These are phyloP conservation scores for Actinemys pallida DNA, from an alignment of 2,113 vertebrate species.

Conservation along the genomic window DNA sequence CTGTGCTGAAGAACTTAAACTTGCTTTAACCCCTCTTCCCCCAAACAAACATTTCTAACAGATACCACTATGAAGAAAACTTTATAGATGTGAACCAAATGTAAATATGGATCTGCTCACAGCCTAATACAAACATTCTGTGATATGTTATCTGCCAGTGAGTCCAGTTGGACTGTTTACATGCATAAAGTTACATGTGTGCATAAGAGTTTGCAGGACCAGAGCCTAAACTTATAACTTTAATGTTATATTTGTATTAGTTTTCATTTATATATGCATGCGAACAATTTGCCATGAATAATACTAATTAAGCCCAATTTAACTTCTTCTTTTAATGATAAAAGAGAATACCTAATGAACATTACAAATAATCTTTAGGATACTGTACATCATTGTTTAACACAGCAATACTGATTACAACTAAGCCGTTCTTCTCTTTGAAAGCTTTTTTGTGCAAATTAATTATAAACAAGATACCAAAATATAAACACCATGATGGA, in stretches of 20 bases:
- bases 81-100: neutral
- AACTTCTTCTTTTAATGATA: neutral
- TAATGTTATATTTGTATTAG: neutral
- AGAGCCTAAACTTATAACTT: neutral
- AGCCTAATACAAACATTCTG: neutral
- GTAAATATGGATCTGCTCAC: neutral
- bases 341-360: neutral
- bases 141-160: neutral
- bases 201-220: neutral
- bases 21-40: neutral
- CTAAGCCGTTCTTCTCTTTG: neutral
- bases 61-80: neutral
- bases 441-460: slow-evolving; percentile 4
- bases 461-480: slow-evolving; percentile 29
- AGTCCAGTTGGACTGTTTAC: neutral
- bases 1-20: neutral
- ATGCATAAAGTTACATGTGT: neutral
- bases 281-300: slow-evolving; percentile 8
- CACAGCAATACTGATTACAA: neutral
- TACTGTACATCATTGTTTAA: neutral
- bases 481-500: slow-evolving; percentile 34
- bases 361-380: neutral
- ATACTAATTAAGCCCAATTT: neutral
- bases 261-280: slow-evolving; percentile 10
- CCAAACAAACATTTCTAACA: neutral